Evolutionary conservation across 2,888 invertebrate species (phyloP).

Genomic region (Drosophila koepferae): DNA sequence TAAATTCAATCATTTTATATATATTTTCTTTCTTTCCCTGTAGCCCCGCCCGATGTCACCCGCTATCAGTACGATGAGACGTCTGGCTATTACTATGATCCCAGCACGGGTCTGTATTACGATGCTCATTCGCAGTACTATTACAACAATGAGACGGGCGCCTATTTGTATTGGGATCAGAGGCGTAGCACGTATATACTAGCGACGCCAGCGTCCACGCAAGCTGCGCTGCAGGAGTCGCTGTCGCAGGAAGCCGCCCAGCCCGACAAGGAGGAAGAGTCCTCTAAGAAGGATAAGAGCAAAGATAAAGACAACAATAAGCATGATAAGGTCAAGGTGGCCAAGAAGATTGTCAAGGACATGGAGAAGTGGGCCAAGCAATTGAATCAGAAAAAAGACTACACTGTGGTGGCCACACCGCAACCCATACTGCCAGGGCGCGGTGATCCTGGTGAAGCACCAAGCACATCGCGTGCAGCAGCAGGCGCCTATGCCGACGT

Average conservation of each 20-base stretch:
- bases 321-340: conserved; percentile 97
- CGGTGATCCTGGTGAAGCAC: conserved; percentile 57
- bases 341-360: conserved; percentile 98
- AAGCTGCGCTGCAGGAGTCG: conserved; percentile 77
- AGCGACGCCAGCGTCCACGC: conserved; percentile 81
- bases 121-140: conserved; percentile 98
- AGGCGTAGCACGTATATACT: conserved; percentile 87
- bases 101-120: conserved; percentile 96
- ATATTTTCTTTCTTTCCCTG: not conserved
- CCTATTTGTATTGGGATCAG: conserved; percentile 98
- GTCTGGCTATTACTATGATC: conserved; percentile 98
- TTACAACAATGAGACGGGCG: conserved; percentile 95
- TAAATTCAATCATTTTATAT: not conserved
- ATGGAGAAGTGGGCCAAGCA: conserved; percentile 97
- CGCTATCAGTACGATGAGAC: conserved; percentile 97
- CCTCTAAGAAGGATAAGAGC: conserved; percentile 86
- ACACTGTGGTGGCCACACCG: conserved; percentile 82
- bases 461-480: conserved; percentile 60
- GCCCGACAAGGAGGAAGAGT: conserved; percentile 60
- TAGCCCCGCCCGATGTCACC: conserved; percentile 93
- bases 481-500: conserved; percentile 93
- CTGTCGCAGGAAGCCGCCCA: conserved; percentile 56
- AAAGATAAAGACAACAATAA: conserved; percentile 87
- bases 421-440: conserved; percentile 77
- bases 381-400: conserved; percentile 97